phyloP scores from a whole-genome alignment of 2,888 invertebrate species.

The Thereva unica region DNA sequence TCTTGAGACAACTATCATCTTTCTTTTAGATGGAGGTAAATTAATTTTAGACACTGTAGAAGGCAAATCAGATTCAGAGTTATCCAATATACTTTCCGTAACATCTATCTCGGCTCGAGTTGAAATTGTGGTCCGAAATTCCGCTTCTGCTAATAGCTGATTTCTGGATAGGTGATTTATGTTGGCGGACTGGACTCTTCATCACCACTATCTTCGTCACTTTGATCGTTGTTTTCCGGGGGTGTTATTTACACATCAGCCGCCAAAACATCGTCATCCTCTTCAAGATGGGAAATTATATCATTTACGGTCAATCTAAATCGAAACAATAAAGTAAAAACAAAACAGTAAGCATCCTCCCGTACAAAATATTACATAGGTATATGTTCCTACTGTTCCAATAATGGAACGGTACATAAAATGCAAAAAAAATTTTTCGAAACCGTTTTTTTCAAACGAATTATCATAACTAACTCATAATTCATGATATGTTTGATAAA shows the following conservation, averaged over 20 bases:
- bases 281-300: not conserved
- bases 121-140: too few species aligned
- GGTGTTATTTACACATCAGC: not conserved
- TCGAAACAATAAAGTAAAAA: not conserved
- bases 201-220: slow-evolving; percentile 1
- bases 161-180: not conserved
- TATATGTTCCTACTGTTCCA: slow-evolving; percentile 5
- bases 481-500: too few species aligned
- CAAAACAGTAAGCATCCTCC: not conserved
- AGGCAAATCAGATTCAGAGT: not conserved
- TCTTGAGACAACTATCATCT: too few species aligned
- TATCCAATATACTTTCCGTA: not conserved
- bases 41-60: not conserved
- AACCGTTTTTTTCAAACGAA: not conserved
- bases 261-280: not conserved
- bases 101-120: not conserved
- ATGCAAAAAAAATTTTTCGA: not conserved
- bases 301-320: not conserved
- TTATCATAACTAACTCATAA: too few species aligned
- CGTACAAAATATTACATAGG: not conserved
- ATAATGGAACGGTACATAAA: slow-evolving; percentile 5
- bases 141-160: too few species aligned
- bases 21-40: not conserved
- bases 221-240: not conserved
- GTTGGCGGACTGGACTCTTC: not conserved